Evolutionary conservation across 2,113 vertebrate genomes (phyloP).

Genomic region (Zapornia atra): DNA sequence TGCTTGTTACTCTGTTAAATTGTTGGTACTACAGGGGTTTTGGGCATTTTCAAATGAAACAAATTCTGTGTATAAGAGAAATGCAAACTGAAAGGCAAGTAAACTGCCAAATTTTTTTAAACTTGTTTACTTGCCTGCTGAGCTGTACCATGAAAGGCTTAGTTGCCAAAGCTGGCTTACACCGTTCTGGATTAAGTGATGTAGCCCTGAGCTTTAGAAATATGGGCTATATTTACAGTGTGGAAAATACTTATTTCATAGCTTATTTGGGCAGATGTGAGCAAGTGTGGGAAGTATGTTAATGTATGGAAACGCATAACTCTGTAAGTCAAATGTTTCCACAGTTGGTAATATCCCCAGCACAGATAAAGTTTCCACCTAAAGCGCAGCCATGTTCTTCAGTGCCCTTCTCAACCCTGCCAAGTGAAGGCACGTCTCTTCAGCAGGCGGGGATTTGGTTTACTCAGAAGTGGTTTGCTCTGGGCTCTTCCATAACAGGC

Average conservation of each 20-base stretch:
- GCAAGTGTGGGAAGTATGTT: constrained; percentile 59
- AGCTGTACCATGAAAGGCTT: constrained; percentile 35
- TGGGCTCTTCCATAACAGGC: constrained; percentile 22
- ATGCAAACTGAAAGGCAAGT: background rate
- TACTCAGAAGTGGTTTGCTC: background rate
- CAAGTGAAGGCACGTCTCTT: background rate
- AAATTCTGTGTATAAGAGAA: background rate
- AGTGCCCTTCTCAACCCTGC: constrained; percentile 2
- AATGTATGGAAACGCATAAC: constrained; percentile 60
- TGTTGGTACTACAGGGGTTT: background rate
- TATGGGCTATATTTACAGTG: constrained; percentile 68
- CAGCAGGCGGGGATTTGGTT: constrained; percentile 2
- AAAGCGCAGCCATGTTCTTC: constrained; percentile 40
- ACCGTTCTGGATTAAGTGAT: constrained; percentile 50
- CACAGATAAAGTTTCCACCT: constrained; percentile 61
- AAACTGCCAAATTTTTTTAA: background rate
- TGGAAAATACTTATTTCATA: constrained; percentile 72
- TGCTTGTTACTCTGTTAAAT: background rate
- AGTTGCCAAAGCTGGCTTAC: constrained; percentile 11
- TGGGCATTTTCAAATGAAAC: background rate
- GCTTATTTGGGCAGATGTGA: constrained; percentile 69
- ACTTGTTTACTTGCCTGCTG: constrained; percentile 28
- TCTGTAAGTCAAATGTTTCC: constrained; percentile 67
- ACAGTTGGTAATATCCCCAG: constrained; percentile 57
- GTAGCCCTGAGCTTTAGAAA: constrained; percentile 34